Conservation (phyloP, 2,888 invertebrate species). For the Trypoxylon attenuatum region DNA sequence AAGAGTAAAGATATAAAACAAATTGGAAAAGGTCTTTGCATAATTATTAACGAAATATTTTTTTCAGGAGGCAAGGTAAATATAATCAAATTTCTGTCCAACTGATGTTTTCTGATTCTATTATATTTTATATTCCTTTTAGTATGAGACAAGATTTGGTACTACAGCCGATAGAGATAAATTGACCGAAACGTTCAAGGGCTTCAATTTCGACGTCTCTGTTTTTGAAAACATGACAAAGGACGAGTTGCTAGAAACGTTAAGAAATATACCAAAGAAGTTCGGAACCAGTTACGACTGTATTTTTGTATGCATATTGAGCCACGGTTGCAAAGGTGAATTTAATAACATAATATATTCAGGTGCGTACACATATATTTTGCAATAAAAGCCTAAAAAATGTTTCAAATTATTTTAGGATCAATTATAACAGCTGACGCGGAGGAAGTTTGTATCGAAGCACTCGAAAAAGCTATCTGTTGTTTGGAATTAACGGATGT, state of each 20-base stretch:
- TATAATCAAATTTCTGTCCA: background rate
- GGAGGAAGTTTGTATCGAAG: conserved; percentile 75
- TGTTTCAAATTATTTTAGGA: conserved; percentile 67
- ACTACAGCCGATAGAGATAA: conserved; percentile 68
- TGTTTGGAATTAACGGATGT: conserved; percentile 72
- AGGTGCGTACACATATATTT: background rate
- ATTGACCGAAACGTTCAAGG: conserved; percentile 67
- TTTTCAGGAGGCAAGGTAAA: conserved; percentile 35
- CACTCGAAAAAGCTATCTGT: conserved; percentile 76
- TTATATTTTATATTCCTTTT: conserved; percentile 36
- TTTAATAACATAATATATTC: background rate
- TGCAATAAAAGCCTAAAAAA: conserved; percentile 3
- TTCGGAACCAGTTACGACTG: conserved; percentile 67
- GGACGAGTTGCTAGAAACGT: conserved; percentile 55
- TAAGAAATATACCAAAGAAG: conserved; percentile 49
- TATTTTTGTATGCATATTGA: conserved; percentile 74
- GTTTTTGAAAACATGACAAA: conserved; percentile 63
- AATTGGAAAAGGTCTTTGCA: conserved; percentile 64
- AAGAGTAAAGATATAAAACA: background rate
- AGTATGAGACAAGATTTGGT: conserved; percentile 70
- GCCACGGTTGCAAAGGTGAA: conserved; percentile 70
- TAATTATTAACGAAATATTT: conserved; percentile 55
- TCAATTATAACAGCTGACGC: conserved; percentile 75
- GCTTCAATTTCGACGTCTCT: conserved; percentile 69
- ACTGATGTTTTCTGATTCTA: background rate